A percentile compares a stretch with the other conserved stretches of the same genome.
These are phyloP conservation scores for Chaetodon trifasciatus DNA, from an alignment of 2,797 vertebrate genomes.

Conservation along the genomic window DNA sequence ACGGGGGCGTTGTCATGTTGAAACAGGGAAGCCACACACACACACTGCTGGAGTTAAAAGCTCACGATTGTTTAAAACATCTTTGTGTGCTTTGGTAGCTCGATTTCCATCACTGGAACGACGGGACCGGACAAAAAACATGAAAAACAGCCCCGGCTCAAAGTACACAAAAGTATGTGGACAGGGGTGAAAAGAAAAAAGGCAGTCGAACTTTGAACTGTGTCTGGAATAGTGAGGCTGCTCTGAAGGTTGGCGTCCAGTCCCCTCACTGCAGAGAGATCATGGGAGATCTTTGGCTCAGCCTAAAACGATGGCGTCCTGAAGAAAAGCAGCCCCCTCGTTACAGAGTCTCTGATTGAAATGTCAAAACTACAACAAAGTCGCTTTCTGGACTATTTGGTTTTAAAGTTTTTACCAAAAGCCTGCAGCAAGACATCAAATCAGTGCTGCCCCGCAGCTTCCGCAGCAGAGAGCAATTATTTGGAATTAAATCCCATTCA, in stretches of 20 bases:
- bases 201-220: no score
- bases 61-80: no score
- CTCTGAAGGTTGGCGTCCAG: neutral
- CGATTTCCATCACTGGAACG: neutral
- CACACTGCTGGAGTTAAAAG: no score
- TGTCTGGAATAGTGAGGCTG: neutral
- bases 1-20: neutral
- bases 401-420: slow-evolving; percentile 27
- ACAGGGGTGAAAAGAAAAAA: no score
- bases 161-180: neutral
- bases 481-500: slow-evolving; percentile 51
- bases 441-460: neutral
- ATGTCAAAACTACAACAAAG: slow-evolving; percentile 18
- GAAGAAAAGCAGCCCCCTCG: slow-evolving; percentile 10
- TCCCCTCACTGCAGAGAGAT: slow-evolving; percentile 8
- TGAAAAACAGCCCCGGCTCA: neutral
- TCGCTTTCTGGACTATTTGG: slow-evolving; percentile 20
- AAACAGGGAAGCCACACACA: neutral
- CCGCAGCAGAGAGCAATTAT: slow-evolving; percentile 53
- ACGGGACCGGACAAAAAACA: neutral
- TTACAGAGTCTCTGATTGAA: slow-evolving; percentile 24
- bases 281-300: neutral
- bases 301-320: neutral
- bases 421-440: slow-evolving; percentile 33
- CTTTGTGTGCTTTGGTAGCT: no score